These are phyloP conservation scores for Lasioglossum lativentre DNA, from an alignment of 2,888 invertebrate genomes.

Conservation along the genomic window DNA sequence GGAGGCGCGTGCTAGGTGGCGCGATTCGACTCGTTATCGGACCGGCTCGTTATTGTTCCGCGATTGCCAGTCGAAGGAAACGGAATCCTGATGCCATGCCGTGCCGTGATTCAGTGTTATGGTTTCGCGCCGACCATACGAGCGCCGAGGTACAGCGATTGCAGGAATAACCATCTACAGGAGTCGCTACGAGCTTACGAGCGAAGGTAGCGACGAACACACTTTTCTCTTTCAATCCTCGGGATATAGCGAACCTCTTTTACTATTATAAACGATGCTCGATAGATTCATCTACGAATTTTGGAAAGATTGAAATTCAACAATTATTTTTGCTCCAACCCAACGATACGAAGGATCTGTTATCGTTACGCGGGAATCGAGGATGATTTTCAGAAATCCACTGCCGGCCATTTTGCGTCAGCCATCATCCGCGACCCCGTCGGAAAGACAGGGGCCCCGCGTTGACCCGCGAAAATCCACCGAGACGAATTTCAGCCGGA, in stretches of 20 bases:
- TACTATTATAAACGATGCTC: too few relatives aligned
- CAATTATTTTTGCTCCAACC: background rate
- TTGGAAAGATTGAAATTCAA: too few relatives aligned
- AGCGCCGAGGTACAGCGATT: background rate
- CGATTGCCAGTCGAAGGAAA: background rate
- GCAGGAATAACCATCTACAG: background rate
- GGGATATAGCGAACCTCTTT: background rate
- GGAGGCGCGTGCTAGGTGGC: background rate
- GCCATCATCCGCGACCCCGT: background rate
- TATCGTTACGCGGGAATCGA: background rate
- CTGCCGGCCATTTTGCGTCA: background rate
- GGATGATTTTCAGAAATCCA: background rate
- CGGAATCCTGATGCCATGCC: background rate
- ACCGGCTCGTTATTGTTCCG: background rate
- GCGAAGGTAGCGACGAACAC: background rate
- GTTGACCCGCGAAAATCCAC: conserved; percentile 4
- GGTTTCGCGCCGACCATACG: background rate
- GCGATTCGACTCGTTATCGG: background rate
- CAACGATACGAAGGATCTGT: background rate
- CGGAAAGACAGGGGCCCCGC: background rate
- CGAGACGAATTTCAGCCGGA: conserved; percentile 41
- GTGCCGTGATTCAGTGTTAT: background rate
- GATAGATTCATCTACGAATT: too few relatives aligned
- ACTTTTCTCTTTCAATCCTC: background rate
- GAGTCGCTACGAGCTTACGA: background rate